These are phyloP conservation scores for Pomacea maculata DNA, from an alignment of 1,140 invertebrate genomes.

Conservation along the genomic window DNA sequence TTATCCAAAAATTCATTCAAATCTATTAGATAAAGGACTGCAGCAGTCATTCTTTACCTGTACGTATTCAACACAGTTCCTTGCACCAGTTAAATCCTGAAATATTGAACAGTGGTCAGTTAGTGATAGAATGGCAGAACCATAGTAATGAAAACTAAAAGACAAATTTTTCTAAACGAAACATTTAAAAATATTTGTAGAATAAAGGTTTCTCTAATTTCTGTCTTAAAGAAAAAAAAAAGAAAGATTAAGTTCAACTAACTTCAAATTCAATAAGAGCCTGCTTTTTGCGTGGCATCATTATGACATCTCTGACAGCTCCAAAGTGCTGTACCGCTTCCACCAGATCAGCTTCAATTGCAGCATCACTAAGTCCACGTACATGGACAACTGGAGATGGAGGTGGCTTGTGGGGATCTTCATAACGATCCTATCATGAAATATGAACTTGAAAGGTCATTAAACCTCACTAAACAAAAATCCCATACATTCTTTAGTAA, in stretches of 20 bases:
- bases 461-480: background rate
- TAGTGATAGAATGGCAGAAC: background rate
- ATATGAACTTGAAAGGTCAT: slow-evolving; percentile 1
- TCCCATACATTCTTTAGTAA: no score
- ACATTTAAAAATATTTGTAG: background rate
- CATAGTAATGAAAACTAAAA: background rate
- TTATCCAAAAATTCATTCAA: no score
- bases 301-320: slow-evolving; percentile 65
- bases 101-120: slow-evolving; percentile 18
- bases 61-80: slow-evolving; percentile 59
- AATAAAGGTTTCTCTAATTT: background rate
- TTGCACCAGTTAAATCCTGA: slow-evolving; percentile 57
- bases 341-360: slow-evolving; percentile 59
- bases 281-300: slow-evolving; percentile 65
- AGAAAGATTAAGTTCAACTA: slow-evolving; percentile 2
- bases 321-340: slow-evolving; percentile 63
- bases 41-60: slow-evolving; percentile 33
- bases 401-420: slow-evolving; percentile 58
- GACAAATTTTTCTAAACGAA: background rate
- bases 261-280: slow-evolving; percentile 66
- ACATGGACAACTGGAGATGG: slow-evolving; percentile 64
- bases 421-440: slow-evolving; percentile 44
- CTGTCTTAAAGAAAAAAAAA: background rate
- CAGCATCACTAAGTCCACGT: slow-evolving; percentile 56
- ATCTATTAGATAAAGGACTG: no score